Percentiles rank a stretch among this genome's conserved stretches.
These are phyloP conservation scores for Candoia aspera DNA, from an alignment of 2,113 vertebrate species.

Conservation along the genomic window DNA sequence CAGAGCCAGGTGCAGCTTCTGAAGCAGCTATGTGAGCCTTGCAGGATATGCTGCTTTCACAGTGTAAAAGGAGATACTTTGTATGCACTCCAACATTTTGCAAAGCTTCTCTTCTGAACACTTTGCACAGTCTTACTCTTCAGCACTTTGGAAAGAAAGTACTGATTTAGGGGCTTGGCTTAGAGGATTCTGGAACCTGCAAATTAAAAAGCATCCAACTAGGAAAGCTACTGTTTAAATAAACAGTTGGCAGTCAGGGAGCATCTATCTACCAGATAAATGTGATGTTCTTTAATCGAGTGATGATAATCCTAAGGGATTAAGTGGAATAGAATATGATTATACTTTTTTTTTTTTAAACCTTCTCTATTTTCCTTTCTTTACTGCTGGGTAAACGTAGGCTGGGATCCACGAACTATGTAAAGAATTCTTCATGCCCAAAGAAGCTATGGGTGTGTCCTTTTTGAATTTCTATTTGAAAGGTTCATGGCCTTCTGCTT, in stretches of 20 bases:
- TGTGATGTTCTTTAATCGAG: slow-evolving; percentile 50
- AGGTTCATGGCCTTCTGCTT: neutral
- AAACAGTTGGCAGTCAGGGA: slow-evolving; percentile 33
- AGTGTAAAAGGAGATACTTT: neutral
- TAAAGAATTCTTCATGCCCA: neutral
- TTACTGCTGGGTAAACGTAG: no score
- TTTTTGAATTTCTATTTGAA: neutral
- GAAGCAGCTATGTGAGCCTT: neutral
- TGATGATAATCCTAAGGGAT: slow-evolving; percentile 35
- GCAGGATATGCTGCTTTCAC: neutral
- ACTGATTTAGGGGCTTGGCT: slow-evolving; percentile 28
- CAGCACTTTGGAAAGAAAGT: neutral
- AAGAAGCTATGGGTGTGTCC: neutral
- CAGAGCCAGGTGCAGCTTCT: neutral
- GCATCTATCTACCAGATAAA: slow-evolving; percentile 52
- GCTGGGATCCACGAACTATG: neutral
- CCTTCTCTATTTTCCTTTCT: neutral
- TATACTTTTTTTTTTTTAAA: slow-evolving; percentile 28
- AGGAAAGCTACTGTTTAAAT: slow-evolving; percentile 43
- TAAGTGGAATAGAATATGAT: slow-evolving; percentile 27
- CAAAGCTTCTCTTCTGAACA: neutral
- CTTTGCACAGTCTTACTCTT: slow-evolving; percentile 1
- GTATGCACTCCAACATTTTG: neutral
- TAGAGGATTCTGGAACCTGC: slow-evolving; percentile 54
- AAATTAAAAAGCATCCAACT: slow-evolving; percentile 39